These are phyloP conservation scores for Pseudomyrmex gracilis DNA, from an alignment of 1,140 invertebrate genomes.

Conservation along the genomic window DNA sequence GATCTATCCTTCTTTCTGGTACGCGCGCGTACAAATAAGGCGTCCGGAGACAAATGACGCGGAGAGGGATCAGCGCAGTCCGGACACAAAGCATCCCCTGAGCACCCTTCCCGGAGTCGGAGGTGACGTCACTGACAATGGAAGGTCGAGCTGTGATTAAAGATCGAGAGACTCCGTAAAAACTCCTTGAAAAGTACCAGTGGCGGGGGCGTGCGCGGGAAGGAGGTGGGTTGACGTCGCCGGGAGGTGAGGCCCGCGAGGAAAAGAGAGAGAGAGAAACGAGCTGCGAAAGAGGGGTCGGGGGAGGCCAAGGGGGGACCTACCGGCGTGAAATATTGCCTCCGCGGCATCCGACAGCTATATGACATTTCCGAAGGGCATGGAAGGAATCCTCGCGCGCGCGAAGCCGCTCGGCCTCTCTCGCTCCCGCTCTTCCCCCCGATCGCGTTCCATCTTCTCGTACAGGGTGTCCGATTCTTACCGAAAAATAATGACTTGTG, in stretches of 20 bases:
- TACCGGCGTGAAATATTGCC: slow-evolving; percentile 77
- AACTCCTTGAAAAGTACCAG: slow-evolving; percentile 82
- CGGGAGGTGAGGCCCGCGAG: slow-evolving; percentile 61
- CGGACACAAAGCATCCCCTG: slow-evolving; percentile 81
- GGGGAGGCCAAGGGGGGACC: slow-evolving; percentile 50
- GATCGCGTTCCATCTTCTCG: neutral
- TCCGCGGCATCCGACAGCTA: slow-evolving; percentile 81
- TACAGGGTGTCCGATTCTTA: slow-evolving; percentile 34
- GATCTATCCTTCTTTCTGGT: neutral
- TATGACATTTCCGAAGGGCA: slow-evolving; percentile 83
- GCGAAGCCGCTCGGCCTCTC: slow-evolving; percentile 25
- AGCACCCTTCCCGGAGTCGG: slow-evolving; percentile 78
- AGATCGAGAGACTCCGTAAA: slow-evolving; percentile 84
- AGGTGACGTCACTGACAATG: slow-evolving; percentile 85
- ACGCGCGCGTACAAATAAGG: slow-evolving; percentile 78
- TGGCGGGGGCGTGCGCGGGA: slow-evolving; percentile 43
- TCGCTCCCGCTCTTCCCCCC: neutral
- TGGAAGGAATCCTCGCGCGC: slow-evolving; percentile 74
- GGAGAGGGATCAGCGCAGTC: slow-evolving; percentile 79
- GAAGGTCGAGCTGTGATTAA: slow-evolving; percentile 85
- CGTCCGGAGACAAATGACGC: slow-evolving; percentile 81
- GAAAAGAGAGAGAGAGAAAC: neutral
- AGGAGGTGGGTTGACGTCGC: slow-evolving; percentile 54
- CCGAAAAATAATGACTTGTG: neutral
- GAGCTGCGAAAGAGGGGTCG: slow-evolving; percentile 1